Conservation (phyloP, 2,797 vertebrate genomes). For the Dicrostonyx torquatus region DNA sequence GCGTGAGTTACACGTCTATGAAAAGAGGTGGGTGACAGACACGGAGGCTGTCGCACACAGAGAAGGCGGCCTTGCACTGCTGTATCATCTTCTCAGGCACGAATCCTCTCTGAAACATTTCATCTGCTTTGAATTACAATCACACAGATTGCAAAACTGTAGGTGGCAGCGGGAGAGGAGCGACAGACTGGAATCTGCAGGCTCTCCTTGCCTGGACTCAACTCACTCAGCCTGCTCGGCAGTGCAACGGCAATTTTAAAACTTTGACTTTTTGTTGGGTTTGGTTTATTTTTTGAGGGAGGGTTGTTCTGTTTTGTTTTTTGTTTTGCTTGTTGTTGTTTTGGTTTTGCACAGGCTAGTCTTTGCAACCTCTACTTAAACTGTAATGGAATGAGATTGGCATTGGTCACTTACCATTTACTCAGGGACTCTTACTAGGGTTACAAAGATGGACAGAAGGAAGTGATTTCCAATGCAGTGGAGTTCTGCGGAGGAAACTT, state of each 20-base stretch:
- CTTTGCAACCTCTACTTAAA: constrained; percentile 35
- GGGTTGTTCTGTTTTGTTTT: neutral
- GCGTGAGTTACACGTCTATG: constrained; percentile 53
- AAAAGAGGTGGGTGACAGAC: constrained; percentile 64
- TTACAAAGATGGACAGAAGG: neutral
- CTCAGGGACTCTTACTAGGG: neutral
- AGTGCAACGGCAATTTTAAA: neutral
- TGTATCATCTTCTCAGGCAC: constrained; percentile 58
- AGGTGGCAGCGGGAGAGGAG: constrained; percentile 24
- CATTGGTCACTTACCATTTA: neutral
- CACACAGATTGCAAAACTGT: constrained; percentile 28
- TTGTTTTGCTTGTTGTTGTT: neutral
- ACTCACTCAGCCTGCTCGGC: neutral
- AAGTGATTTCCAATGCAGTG: neutral
- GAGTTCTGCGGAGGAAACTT: neutral
- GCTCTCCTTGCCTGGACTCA: constrained; percentile 8
- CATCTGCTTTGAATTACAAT: constrained; percentile 60
- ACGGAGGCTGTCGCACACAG: constrained; percentile 39
- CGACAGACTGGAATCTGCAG: neutral
- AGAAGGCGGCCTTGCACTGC: constrained; percentile 14
- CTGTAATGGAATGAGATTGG: neutral
- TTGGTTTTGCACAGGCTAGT: neutral
- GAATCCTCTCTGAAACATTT: constrained; percentile 51
- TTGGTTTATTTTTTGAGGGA: neutral
- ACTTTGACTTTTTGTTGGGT: neutral